Evolutionary conservation across 2,888 invertebrate species (phyloP).

Genomic region (Agrochola lota): DNA sequence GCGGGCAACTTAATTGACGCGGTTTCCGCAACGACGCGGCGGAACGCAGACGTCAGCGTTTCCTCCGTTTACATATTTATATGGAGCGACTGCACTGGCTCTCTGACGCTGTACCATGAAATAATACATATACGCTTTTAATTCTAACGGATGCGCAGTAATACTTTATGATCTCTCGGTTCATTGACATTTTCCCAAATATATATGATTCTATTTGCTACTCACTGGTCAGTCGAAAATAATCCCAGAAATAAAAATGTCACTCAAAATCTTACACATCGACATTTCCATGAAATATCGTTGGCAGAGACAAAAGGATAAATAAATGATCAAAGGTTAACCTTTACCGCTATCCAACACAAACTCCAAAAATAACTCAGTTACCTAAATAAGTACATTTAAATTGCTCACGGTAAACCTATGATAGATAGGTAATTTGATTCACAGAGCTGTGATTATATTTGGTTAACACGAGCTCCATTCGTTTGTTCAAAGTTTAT

Average conservation of each 20-base stretch:
- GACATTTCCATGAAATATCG: conserved; percentile 36
- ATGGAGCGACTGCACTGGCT: conserved; percentile 74
- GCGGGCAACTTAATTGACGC: conserved; percentile 89
- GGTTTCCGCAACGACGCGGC: conserved; percentile 88
- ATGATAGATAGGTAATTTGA: conserved; percentile 54
- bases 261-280: conserved; percentile 30
- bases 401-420: conserved; percentile 31
- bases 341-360: conserved; percentile 36
- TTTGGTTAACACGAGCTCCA: conserved; percentile 52
- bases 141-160: conserved; percentile 59
- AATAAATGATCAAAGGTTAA: conserved; percentile 45
- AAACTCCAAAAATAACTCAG: conserved; percentile 45
- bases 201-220: background rate
- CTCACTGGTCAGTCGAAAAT: conserved; percentile 9
- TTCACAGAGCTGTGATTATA: conserved; percentile 65
- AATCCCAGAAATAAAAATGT: conserved; percentile 26
- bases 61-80: conserved; percentile 89
- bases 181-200: background rate
- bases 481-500: conserved; percentile 72
- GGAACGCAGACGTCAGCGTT: conserved; percentile 88
- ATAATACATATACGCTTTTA: conserved; percentile 73
- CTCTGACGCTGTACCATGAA: conserved; percentile 60
- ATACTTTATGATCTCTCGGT: conserved; percentile 10
- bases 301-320: conserved; percentile 42
- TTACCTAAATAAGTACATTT: conserved; percentile 45